phyloP scores from a whole-genome alignment of 2,113 vertebrate species.

The Python bivittatus region DNA sequence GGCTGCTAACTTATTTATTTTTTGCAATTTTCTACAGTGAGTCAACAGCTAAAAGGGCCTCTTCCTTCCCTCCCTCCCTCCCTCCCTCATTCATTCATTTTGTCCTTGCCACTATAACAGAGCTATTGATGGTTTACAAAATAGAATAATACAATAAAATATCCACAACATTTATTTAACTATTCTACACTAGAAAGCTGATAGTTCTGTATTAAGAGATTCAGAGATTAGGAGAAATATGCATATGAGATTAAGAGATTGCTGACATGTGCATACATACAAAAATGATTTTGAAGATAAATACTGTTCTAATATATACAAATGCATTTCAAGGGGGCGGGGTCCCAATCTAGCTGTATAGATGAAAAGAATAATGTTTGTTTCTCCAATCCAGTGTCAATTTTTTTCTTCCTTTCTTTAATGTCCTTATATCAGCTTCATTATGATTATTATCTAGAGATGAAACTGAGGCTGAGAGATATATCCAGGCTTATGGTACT shows the following conservation, averaged over 20 bases:
- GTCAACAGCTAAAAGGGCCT: background rate
- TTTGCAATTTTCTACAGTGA: background rate
- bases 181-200: background rate
- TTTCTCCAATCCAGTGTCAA: background rate
- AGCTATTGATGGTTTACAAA: background rate
- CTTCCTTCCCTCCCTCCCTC: background rate
- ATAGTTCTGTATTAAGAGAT: background rate
- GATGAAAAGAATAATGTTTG: background rate
- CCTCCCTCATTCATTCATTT: background rate
- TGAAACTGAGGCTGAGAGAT: background rate
- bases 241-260: background rate
- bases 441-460: background rate
- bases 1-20: background rate
- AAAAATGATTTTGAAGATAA: background rate
- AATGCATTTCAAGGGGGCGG: background rate
- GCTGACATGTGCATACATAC: background rate
- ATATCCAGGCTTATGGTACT: background rate
- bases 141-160: too few relatives aligned
- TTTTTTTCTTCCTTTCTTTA: background rate
- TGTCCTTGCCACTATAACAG: background rate
- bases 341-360: background rate
- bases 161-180: background rate
- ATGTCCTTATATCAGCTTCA: background rate
- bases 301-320: background rate
- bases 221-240: background rate